Conservation (phyloP, 2,888 invertebrate species). For the Sesia bembeciformis region DNA sequence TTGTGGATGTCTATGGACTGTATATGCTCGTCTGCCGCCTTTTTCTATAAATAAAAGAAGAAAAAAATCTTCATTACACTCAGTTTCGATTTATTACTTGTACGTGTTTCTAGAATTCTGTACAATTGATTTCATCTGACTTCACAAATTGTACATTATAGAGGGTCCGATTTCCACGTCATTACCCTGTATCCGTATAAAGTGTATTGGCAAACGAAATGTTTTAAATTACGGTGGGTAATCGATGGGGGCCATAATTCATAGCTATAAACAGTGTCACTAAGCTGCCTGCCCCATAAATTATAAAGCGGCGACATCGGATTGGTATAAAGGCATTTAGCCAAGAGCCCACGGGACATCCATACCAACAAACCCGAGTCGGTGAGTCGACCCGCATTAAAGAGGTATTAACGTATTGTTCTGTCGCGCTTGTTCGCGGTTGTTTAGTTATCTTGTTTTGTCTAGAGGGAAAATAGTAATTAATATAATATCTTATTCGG, state of each 20-base stretch:
- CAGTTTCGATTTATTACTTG: no score
- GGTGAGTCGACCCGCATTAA: constrained; percentile 39
- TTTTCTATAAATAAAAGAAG: no score
- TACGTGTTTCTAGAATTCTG: no score
- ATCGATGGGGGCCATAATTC: constrained; percentile 20
- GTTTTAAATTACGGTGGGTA: constrained; percentile 5
- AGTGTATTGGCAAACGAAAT: constrained; percentile 2
- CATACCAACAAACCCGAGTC: constrained; percentile 11
- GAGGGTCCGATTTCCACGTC: constrained; percentile 6
- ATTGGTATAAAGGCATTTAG: constrained; percentile 47
- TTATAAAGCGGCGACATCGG: constrained; percentile 49
- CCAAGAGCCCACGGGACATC: constrained; percentile 19
- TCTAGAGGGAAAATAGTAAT: no score
- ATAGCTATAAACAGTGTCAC: constrained; percentile 36
- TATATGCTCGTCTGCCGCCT: no score
- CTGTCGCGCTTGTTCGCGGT: constrained; percentile 3
- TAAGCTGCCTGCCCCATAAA: constrained; percentile 48
- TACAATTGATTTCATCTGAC: no score
- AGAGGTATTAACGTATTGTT: constrained; percentile 32
- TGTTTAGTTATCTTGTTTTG: not conserved
- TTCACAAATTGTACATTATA: no score
- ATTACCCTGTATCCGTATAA: constrained; percentile 6
- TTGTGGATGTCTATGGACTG: no score
- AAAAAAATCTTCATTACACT: no score
- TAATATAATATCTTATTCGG: no score